A percentile compares a stretch with the other conserved stretches of the same genome.
phyloP scores from a whole-genome alignment of 1,140 invertebrate species.

The Arctopsyche grandis region DNA sequence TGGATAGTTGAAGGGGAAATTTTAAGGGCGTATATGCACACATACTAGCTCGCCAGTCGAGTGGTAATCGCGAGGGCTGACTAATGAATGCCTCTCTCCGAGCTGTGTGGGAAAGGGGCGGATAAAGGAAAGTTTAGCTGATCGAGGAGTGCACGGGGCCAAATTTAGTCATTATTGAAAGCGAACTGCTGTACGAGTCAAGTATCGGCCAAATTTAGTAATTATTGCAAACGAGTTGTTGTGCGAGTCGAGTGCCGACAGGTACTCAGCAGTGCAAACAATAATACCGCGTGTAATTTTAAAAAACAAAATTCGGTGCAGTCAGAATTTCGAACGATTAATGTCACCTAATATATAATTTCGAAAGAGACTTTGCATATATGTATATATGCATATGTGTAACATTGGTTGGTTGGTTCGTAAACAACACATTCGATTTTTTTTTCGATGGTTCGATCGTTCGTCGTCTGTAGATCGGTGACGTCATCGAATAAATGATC shows the following conservation, averaged over 20 bases:
- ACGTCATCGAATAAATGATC: too few relatives aligned
- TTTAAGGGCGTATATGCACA: conserved; percentile 22
- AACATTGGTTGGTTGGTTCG: too few relatives aligned
- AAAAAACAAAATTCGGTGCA: too few relatives aligned
- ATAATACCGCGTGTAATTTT: too few relatives aligned
- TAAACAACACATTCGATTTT: too few relatives aligned
- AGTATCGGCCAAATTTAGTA: not conserved
- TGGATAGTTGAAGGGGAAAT: conserved; percentile 55
- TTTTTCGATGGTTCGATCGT: too few relatives aligned
- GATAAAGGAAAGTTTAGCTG: conserved; percentile 41
- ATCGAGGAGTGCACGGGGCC: not conserved
- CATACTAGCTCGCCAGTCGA: not conserved
- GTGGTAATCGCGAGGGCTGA: not conserved
- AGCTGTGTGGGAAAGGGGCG: conserved; percentile 37
- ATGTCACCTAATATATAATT: too few relatives aligned
- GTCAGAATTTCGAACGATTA: too few relatives aligned
- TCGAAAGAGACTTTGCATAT: too few relatives aligned
- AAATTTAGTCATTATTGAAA: not conserved
- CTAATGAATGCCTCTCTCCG: conserved; percentile 43
- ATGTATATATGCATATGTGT: too few relatives aligned
- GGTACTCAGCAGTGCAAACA: too few relatives aligned
- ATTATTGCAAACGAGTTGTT: conserved; percentile 4
- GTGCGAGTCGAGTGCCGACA: not conserved
- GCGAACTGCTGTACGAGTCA: not conserved
- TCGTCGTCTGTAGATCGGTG: too few relatives aligned